Percentiles rank a stretch among this genome's conserved stretches.
Conservation (phyloP, 2,113 vertebrate genomes). For the Pyxicephalus adspersus region DNA sequence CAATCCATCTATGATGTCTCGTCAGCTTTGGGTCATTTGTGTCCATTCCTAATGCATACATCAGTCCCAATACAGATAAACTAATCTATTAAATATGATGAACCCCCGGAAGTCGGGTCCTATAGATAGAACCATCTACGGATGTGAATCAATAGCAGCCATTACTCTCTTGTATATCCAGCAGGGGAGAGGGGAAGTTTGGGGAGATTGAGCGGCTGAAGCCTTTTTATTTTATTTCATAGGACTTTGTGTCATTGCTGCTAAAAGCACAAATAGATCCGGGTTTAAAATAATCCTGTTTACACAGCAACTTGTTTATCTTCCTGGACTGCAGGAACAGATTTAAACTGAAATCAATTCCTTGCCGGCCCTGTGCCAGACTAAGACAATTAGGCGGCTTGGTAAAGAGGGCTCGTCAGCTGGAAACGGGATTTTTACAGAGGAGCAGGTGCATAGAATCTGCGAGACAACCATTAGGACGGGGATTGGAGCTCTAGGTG, state of each 20-base stretch:
- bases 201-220: neutral
- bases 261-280: neutral
- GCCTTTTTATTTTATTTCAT: neutral
- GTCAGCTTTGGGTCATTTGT: no score
- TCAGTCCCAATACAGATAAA: no score
- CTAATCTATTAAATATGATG: no score
- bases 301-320: constrained; percentile 42
- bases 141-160: no score
- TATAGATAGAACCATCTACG: no score
- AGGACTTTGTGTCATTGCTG: constrained; percentile 9
- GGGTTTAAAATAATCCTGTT: constrained; percentile 40
- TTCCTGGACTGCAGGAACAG: constrained; percentile 15
- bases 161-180: no score
- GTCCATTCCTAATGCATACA: no score
- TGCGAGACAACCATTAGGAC: neutral
- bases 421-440: neutral
- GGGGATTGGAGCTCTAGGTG: no score
- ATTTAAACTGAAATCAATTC: constrained; percentile 30
- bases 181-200: no score
- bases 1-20: no score
- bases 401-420: constrained; percentile 18
- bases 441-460: neutral
- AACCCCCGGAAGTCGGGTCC: no score
- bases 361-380: neutral
- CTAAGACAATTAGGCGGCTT: neutral